Base-by-base conservation (phyloP, 2,797 vertebrate genomes). In the Lacerta viridis region DNA sequence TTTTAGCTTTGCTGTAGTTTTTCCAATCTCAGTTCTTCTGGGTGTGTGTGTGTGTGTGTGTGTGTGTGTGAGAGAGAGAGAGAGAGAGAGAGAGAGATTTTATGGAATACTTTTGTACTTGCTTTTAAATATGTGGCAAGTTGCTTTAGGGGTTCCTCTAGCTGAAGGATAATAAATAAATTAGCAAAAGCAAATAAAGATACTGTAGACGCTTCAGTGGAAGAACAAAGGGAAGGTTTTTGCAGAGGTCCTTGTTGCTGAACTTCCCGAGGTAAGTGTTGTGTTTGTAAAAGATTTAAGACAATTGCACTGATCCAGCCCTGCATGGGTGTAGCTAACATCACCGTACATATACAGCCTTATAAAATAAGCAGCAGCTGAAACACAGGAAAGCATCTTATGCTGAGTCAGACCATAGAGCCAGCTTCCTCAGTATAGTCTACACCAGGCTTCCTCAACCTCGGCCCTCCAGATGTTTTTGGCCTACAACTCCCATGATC, bases 91-190 rank as follows among this genome's bases (percentile, higher is more conserved):
- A 39, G 39, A 39, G 39, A 39, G 8, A 46, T 10, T 50, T 50
- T 50, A 50, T 50, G 11, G 50, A 50, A 50, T 77, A 41, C 25
- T 41, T 27, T 68, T 41, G 3, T 29, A 41, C 43, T 66, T 68
- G 23, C 36, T 81, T 81, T 41, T 61, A 36, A 59, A 59, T 81
- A 81, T 64, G 80, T 81, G 64, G 18, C 64, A 81, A 64, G 17
- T 83, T 29, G 29, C 41, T 7, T 72, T 72, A 33, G 13, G 11
- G 11, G 50, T 50, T 50, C 50, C 50, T 50, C 11, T 55, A 55
- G 61, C 61, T 64, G 17, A 23, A 64, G 61, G 61, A 15, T 36
- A 39, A 74, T 74, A 39, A 74, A 74, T 36, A 29, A 69, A 69
- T 69, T 69, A 27, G 23, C 25, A 27, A 10, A 33, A 55, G 10